Conservation (phyloP, 1,140 invertebrate genomes). For the Zaprionus capensis region DNA sequence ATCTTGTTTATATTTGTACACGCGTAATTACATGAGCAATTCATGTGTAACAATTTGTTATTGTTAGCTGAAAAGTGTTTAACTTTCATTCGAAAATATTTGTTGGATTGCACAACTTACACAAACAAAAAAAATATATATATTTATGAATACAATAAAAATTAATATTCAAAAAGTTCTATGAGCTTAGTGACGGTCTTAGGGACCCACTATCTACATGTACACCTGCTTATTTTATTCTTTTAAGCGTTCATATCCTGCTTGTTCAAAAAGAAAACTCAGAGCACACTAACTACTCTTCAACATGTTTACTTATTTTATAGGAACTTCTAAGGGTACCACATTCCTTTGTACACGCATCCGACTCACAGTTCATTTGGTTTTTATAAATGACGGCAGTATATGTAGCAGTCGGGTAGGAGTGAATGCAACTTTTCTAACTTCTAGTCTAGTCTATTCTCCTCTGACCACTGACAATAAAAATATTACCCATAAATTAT, state of each 20-base stretch:
- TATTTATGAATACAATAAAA: no score
- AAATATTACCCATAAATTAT: constrained; percentile 81
- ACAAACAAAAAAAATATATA: background rate
- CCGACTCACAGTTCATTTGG: background rate
- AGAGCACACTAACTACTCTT: background rate
- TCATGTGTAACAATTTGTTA: constrained; percentile 71
- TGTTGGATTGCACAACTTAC: constrained; percentile 35
- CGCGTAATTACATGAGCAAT: constrained; percentile 78
- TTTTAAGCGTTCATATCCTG: no score
- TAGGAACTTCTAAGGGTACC: background rate
- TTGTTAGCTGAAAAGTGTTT: constrained; percentile 56
- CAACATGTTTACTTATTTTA: background rate
- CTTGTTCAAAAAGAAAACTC: background rate
- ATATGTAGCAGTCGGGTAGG: background rate
- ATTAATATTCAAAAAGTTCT: no score
- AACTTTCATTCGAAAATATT: constrained; percentile 53
- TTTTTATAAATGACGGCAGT: background rate
- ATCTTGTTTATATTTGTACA: constrained; percentile 65
- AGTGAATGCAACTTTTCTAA: background rate
- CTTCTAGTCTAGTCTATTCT: constrained; percentile 4
- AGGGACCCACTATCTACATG: no score
- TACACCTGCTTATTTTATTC: no score
- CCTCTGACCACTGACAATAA: constrained; percentile 51
- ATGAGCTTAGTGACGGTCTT: no score
- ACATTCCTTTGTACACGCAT: background rate